A percentile compares a stretch with the other conserved stretches of the same genome.
Conservation (phyloP, 2,797 vertebrate species). For the Semotilus atromaculatus region DNA sequence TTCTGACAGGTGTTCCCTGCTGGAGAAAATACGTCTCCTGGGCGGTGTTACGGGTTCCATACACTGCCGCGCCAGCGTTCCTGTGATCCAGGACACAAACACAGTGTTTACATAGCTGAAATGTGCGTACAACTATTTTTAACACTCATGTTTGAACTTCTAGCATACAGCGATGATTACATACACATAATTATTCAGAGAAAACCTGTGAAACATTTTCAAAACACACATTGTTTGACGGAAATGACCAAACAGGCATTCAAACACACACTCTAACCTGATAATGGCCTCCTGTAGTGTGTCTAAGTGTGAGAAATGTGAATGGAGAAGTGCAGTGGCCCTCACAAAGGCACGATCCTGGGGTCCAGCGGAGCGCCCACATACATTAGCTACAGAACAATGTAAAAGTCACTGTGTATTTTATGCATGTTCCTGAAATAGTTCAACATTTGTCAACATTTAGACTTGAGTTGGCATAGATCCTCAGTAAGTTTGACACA, state of each 20-base stretch:
- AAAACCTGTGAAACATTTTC: background rate
- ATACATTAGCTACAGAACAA: conserved; percentile 86
- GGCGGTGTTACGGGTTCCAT: conserved; percentile 81
- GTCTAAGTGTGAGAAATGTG: conserved; percentile 84
- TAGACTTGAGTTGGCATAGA: background rate
- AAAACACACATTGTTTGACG: background rate
- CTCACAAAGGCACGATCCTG: conserved; percentile 86
- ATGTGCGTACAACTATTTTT: background rate
- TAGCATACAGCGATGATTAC: background rate
- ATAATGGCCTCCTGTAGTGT: conserved; percentile 87
- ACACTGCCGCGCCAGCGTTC: conserved; percentile 84
- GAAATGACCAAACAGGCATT: background rate
- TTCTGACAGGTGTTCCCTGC: conserved; percentile 75
- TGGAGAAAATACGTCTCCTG: conserved; percentile 96
- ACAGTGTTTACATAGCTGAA: background rate
- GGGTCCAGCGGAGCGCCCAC: conserved; percentile 70
- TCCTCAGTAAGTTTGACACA: background rate
- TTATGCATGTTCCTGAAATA: conserved; percentile 42
- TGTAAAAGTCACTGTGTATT: conserved; percentile 39
- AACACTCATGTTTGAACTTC: background rate
- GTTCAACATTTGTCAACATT: background rate
- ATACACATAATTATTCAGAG: background rate
- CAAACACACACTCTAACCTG: conserved; percentile 78
- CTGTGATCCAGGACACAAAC: conserved; percentile 69
- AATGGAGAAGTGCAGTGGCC: conserved; percentile 86